These are phyloP conservation scores for Trachemys scripta DNA, from an alignment of 2,113 vertebrate genomes.

Conservation along the genomic window DNA sequence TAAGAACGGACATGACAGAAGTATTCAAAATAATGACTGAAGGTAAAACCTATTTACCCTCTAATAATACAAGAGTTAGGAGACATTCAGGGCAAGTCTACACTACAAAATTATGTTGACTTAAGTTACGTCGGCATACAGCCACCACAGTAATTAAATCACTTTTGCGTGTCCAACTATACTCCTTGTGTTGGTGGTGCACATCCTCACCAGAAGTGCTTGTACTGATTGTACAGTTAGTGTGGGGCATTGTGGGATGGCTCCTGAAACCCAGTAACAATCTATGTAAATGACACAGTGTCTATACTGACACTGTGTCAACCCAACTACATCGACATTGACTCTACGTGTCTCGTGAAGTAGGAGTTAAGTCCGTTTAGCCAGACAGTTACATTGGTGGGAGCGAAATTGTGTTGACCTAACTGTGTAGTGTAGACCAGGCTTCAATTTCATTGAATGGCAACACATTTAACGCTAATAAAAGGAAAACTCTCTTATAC, in stretches of 20 bases:
- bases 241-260: background rate
- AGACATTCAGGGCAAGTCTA: background rate
- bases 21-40: slow-evolving; percentile 19
- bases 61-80: slow-evolving; percentile 6
- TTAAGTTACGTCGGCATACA: background rate
- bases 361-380: background rate
- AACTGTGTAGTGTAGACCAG: background rate
- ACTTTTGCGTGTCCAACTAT: background rate
- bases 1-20: background rate
- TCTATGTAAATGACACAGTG: background rate
- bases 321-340: background rate
- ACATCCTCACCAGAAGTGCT: background rate
- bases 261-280: background rate
- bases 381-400: background rate
- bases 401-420: background rate
- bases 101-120: background rate
- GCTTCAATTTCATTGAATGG: background rate
- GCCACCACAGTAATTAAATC: background rate
- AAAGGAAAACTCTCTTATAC: background rate
- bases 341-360: background rate
- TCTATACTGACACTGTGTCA: background rate
- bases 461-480: background rate
- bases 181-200: background rate
- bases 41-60: background rate
- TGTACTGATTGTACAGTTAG: background rate